Conservation (phyloP, 2,888 invertebrate species). For the Leptopterna dolabrata region DNA sequence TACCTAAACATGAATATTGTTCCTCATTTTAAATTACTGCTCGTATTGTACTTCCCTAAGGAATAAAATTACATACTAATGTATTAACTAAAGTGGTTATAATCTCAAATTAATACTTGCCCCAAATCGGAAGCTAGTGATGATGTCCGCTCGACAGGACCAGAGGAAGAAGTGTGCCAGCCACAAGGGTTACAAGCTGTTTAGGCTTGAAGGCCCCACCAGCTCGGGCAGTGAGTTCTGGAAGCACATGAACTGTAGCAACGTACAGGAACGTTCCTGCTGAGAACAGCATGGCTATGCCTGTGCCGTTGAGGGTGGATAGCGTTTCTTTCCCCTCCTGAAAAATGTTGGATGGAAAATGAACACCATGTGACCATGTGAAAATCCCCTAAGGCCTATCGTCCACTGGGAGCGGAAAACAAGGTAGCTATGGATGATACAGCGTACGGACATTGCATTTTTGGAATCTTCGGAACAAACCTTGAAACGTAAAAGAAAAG, state of each 20-base stretch:
- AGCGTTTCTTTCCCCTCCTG: constrained; percentile 92
- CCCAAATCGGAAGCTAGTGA: constrained; percentile 71
- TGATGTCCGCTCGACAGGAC: constrained; percentile 92
- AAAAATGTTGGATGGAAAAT: constrained; percentile 61
- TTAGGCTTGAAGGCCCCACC: constrained; percentile 73
- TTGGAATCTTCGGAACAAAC: no score
- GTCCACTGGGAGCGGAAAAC: no score
- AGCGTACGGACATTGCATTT: no score
- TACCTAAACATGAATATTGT: no score
- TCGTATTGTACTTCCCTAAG: no score
- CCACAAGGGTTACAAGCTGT: constrained; percentile 85
- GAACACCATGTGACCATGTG: not conserved
- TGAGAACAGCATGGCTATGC: constrained; percentile 97
- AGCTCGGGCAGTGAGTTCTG: constrained; percentile 82
- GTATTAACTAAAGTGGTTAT: no score
- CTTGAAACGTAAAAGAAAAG: no score
- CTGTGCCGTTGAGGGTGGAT: constrained; percentile 91
- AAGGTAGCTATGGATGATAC: no score
- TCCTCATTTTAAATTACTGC: no score
- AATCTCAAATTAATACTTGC: not conserved
- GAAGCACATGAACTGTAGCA: constrained; percentile 97
- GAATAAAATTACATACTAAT: no score
- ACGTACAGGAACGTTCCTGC: constrained; percentile 99
- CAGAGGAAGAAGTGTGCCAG: constrained; percentile 89
- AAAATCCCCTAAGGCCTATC: no score